phyloP scores from a whole-genome alignment of 2,113 vertebrate genomes.

The Clarias batrachus region DNA sequence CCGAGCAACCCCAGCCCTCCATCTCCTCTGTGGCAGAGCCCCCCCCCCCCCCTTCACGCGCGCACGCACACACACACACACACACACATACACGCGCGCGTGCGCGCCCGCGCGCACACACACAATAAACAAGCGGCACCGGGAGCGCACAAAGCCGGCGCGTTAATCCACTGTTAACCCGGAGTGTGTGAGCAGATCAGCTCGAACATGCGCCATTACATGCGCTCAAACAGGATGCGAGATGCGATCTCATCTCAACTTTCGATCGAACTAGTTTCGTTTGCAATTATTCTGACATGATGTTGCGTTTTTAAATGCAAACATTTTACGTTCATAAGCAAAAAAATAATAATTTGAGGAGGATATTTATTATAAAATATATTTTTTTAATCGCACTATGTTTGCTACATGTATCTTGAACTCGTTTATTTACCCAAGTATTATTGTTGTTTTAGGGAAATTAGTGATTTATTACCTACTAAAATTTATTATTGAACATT shows the following conservation, averaged over 20 bases:
- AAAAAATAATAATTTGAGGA: background rate
- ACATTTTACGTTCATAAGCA: background rate
- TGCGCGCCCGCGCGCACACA: slow-evolving; percentile 35
- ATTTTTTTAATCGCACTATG: no score
- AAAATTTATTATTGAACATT: background rate
- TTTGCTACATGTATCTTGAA: background rate
- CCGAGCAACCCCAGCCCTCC: slow-evolving; percentile 89
- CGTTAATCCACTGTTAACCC: slow-evolving; percentile 64
- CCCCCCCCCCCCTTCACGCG: slow-evolving; percentile 60
- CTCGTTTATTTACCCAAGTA: background rate
- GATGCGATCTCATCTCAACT: background rate
- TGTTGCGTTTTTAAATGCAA: background rate
- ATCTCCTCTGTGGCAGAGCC: slow-evolving; percentile 85
- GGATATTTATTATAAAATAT: background rate
- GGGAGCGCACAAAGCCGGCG: slow-evolving; percentile 57
- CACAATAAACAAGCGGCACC: slow-evolving; percentile 49
- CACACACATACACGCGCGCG: slow-evolving; percentile 33
- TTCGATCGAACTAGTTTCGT: background rate
- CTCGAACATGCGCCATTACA: background rate
- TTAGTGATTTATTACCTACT: background rate
- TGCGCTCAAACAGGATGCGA: background rate
- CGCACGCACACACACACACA: slow-evolving; percentile 30
- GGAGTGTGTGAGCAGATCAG: slow-evolving; percentile 49
- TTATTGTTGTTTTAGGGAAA: background rate
- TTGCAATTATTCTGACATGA: background rate